These are phyloP conservation scores for Erebia ligea DNA, from an alignment of 2,888 invertebrate genomes.

Conservation along the genomic window DNA sequence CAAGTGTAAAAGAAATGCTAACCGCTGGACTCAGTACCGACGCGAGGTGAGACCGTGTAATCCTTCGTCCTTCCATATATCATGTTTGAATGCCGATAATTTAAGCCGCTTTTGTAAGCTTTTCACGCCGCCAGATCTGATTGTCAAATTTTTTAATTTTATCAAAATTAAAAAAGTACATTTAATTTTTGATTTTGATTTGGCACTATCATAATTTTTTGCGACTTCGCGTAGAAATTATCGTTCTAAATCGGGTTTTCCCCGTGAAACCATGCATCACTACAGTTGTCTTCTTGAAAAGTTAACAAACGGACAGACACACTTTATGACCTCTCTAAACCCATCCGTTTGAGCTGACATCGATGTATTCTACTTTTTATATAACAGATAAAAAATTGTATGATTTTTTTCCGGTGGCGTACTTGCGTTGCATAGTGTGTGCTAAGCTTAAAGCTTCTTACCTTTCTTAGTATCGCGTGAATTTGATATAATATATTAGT, in stretches of 20 bases:
- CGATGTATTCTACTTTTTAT: too few species aligned
- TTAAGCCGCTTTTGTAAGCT: conserved; percentile 9
- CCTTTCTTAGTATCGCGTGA: conserved; percentile 1
- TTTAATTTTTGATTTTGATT: neutral
- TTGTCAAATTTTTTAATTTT: too few species aligned
- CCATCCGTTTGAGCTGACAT: too few species aligned
- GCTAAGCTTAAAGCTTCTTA: conserved; percentile 12
- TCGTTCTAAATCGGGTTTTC: neutral
- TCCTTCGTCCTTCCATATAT: neutral
- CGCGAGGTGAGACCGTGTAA: conserved; percentile 7
- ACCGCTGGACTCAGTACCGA: neutral
- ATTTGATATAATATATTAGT: neutral
- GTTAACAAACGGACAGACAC: neutral
- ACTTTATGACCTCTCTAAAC: neutral
- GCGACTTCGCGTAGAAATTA: too few species aligned
- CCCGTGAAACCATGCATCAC: neutral
- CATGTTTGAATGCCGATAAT: conserved; percentile 5
- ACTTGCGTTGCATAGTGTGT: conserved; percentile 14
- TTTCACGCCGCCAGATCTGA: neutral
- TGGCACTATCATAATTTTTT: neutral
- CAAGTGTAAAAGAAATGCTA: neutral
- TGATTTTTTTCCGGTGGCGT: neutral
- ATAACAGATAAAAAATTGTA: neutral
- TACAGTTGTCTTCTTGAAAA: neutral
- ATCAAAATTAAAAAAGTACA: neutral